phyloP scores from a whole-genome alignment of 2,888 invertebrate genomes.

The Corbicula japonica region DNA sequence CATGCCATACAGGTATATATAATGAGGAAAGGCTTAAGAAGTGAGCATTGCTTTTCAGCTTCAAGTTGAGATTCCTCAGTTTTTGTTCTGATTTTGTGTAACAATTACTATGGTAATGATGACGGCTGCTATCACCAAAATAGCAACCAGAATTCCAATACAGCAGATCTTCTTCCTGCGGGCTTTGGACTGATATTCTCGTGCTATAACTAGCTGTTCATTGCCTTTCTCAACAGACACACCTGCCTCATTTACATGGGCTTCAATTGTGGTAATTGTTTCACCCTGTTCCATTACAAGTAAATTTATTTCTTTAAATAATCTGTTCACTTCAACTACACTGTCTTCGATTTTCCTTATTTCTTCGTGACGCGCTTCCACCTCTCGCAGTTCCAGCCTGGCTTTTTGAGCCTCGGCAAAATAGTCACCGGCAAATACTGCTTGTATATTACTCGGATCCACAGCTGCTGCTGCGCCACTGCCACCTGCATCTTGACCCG shows the following conservation, averaged over 20 bases:
- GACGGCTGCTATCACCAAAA: constrained; percentile 67
- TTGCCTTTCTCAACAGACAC: constrained; percentile 70
- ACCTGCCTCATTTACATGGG: constrained; percentile 67
- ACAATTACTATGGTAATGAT: constrained; percentile 66
- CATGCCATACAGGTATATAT: too few species aligned
- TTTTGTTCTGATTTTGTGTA: constrained; percentile 9
- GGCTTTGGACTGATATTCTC: constrained; percentile 61
- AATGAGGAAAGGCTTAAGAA: too few species aligned
- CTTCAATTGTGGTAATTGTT: constrained; percentile 76
- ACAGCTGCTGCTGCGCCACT: constrained; percentile 20
- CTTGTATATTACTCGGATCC: constrained; percentile 56
- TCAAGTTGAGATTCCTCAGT: too few species aligned
- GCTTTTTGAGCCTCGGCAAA: constrained; percentile 77
- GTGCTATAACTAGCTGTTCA: constrained; percentile 69
- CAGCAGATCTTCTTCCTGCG: constrained; percentile 73
- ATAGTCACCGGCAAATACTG: constrained; percentile 77
- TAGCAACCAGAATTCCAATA: constrained; percentile 68
- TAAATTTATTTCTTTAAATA: constrained; percentile 79
- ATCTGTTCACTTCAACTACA: constrained; percentile 76
- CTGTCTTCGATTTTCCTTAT: constrained; percentile 78
- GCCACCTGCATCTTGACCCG: constrained; percentile 58
- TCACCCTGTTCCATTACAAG: constrained; percentile 80
- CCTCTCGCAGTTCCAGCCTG: constrained; percentile 71
- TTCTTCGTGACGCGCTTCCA: constrained; percentile 76
- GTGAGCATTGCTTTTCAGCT: too few species aligned